Conservation (phyloP, 2,888 invertebrate genomes). For the Ophion ventricosus region DNA sequence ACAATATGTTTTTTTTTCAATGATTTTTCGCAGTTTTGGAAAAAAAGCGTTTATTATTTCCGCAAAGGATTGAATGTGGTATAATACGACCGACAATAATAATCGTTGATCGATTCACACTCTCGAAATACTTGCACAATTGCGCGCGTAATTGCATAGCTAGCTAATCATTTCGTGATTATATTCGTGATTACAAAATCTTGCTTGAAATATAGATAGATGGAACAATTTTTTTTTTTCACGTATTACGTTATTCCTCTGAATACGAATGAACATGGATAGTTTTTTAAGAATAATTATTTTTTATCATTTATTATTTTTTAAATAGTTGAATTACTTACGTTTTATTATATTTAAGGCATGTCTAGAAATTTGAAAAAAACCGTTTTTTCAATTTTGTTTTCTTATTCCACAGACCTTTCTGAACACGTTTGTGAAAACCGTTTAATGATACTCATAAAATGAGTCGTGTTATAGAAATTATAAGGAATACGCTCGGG, state of each 20-base stretch:
- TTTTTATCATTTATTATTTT: background rate
- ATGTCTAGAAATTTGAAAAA: too few species aligned
- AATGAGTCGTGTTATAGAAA: too few species aligned
- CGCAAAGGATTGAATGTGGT: background rate
- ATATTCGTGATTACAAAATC: background rate
- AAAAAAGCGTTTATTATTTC: background rate
- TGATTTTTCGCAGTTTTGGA: too few species aligned
- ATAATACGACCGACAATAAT: background rate
- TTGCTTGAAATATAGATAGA: background rate
- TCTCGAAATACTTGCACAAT: constrained; percentile 22
- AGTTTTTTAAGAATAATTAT: background rate
- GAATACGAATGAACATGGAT: background rate
- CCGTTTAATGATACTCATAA: too few species aligned
- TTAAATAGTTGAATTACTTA: background rate
- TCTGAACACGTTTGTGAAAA: too few species aligned
- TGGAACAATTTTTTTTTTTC: background rate
- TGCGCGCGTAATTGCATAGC: constrained; percentile 14
- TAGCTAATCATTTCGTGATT: background rate
- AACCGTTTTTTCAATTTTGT: too few species aligned
- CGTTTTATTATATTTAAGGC: too few species aligned
- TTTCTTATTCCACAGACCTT: too few species aligned
- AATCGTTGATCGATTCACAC: constrained; percentile 45
- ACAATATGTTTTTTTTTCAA: background rate
- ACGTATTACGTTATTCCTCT: background rate
- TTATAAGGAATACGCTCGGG: too few species aligned